A percentile compares a stretch with the other conserved stretches of the same genome.
phyloP scores from a whole-genome alignment of 2,797 vertebrate species.

The Phalanger gymnotis region DNA sequence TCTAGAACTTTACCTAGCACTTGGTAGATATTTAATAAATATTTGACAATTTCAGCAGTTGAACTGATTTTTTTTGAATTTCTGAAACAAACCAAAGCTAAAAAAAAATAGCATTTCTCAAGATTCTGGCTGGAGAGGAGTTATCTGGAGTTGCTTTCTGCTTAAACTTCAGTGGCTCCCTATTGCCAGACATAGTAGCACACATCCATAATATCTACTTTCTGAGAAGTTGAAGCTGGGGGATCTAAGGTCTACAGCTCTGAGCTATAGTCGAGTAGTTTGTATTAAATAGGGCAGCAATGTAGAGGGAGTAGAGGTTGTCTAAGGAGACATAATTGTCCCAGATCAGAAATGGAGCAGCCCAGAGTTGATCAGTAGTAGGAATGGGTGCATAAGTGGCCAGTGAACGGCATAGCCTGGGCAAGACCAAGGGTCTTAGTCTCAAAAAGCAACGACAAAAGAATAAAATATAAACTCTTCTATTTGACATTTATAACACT shows the following conservation, averaged over 20 bases:
- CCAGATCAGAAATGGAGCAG: background rate
- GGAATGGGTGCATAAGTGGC: background rate
- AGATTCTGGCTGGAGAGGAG: background rate
- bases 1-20: background rate
- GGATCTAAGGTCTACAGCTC: background rate
- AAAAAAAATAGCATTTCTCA: background rate
- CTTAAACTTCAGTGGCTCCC: background rate
- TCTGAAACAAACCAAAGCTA: background rate
- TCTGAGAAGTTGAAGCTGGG: background rate
- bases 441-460: background rate
- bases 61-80: background rate
- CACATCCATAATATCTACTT: background rate
- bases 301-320: background rate
- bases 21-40: background rate
- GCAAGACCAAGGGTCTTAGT: background rate
- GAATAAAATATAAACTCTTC: background rate
- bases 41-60: background rate
- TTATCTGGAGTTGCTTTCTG: background rate
- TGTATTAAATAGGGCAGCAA: background rate
- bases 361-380: background rate
- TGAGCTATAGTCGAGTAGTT: background rate
- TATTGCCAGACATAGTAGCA: background rate
- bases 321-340: background rate
- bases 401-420: background rate
- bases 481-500: background rate